Conservation (phyloP, 2,888 invertebrate species). For the Ophion ellenae region DNA sequence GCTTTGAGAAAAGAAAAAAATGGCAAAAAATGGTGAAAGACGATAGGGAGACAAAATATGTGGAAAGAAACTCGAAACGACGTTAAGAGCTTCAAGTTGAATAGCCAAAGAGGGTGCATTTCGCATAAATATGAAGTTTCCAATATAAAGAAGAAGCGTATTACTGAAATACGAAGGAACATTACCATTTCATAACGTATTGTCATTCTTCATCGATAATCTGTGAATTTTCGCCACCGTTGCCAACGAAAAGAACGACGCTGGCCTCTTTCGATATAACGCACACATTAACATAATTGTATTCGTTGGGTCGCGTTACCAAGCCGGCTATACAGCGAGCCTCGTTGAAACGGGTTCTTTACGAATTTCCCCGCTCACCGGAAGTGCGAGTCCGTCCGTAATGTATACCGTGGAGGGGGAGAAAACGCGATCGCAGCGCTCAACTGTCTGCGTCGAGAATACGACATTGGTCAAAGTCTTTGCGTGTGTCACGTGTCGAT, state of each 20-base stretch:
- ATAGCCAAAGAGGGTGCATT: neutral
- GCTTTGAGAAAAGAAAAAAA: neutral
- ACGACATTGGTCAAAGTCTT: conserved; percentile 41
- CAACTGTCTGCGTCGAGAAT: conserved; percentile 69
- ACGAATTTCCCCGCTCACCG: conserved; percentile 68
- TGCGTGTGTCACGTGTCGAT: conserved; percentile 16
- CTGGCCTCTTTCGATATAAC: neutral
- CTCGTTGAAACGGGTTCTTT: conserved; percentile 41
- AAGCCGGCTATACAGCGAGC: neutral
- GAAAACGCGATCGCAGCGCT: conserved; percentile 66
- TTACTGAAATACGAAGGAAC: neutral
- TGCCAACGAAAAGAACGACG: neutral
- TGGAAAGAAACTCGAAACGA: too few species aligned
- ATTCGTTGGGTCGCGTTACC: conserved; percentile 2
- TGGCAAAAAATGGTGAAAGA: neutral
- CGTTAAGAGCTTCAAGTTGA: too few species aligned
- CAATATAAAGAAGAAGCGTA: neutral
- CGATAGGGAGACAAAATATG: too few species aligned
- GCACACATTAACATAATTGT: neutral
- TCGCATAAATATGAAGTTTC: neutral
- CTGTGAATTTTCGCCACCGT: neutral
- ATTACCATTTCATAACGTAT: neutral
- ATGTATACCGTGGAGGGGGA: neutral
- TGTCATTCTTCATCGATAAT: neutral
- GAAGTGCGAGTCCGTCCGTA: conserved; percentile 73